Percentiles rank a stretch among this genome's conserved stretches.
These are phyloP conservation scores for Cuniculus paca DNA, from an alignment of 2,797 vertebrate species.

Conservation along the genomic window DNA sequence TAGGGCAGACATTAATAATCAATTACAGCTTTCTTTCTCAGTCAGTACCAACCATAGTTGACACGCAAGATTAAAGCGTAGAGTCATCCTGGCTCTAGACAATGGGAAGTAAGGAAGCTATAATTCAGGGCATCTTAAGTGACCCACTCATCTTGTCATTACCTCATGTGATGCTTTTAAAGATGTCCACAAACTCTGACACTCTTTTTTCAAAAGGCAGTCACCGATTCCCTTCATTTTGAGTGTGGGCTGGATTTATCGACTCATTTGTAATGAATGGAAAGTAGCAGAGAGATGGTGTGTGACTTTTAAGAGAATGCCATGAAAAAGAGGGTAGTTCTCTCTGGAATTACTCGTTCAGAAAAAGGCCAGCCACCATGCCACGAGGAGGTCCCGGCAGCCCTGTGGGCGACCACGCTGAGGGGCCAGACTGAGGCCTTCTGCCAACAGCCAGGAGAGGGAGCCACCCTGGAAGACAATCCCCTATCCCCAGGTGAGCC, in stretches of 20 bases:
- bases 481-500: not conserved
- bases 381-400: not conserved
- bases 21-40: not conserved
- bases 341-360: not conserved
- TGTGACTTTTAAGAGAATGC: not conserved
- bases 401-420: not conserved
- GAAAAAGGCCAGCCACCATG: not conserved
- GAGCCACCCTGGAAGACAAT: not conserved
- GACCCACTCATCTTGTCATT: not conserved
- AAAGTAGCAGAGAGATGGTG: not conserved
- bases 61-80: not conserved
- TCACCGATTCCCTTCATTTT: not conserved
- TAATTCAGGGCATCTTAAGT: not conserved
- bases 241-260: not conserved
- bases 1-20: not conserved
- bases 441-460: not conserved
- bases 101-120: not conserved
- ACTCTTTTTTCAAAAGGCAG: not conserved
- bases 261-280: not conserved
- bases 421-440: not conserved
- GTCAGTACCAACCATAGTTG: not conserved
- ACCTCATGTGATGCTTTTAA: not conserved
- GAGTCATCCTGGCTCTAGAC: not conserved
- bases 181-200: not conserved
- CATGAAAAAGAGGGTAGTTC: not conserved